Base-by-base conservation (phyloP, 2,797 vertebrate species). In the Atherinosoma microstoma region DNA sequence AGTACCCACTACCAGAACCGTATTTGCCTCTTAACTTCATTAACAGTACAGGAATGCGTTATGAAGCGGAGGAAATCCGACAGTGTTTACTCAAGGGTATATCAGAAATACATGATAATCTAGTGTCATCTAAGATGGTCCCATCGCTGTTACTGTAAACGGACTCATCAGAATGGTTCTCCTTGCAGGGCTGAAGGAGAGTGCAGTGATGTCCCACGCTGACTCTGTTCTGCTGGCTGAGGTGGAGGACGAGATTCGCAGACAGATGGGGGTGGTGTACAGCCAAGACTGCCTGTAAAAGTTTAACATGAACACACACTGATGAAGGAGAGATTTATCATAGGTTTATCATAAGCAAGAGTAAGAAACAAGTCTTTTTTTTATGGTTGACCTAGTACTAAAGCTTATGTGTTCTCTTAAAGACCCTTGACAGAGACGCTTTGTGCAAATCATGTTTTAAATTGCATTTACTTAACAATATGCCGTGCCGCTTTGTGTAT, bases 1-100 rank as follows among this genome's bases (percentile, higher is more conserved):
- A 89, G 80, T 86, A 87, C 53, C 87, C 90, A 45, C 75, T 91
- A 24, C 91, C 92, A 62, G 85, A 92, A 45, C 80, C 87, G 1
- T 34, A 82, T 5, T 80, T 92, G 35, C 87, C 82, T 18, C 90
- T 91, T 60, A 92, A 94, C 79, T 96, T 92, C 82, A 47, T 63
- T 2, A 92, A 94, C 7, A 92, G 93, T 72, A 78, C 90, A 0
- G 93, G 94, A 67, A 78, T 96, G 80, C 67, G 67, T 40, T 95
- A 93, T 1, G 94, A 96, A 68, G 94, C 95, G 0, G 90, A 93
- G 38, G 95, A 96, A 20, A 93, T 95, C 36, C 90, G 92, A 0
- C 92, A 92, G 54, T 95, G 95, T 53, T 86, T 96, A 40, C 89
- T 87, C 27, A 87, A 91, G 82, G 95, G 95, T 96, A 84, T 56